A percentile compares a stretch with the other conserved stretches of the same genome.
phyloP scores from a whole-genome alignment of 2,888 invertebrate genomes.

The Eledone cirrhosa region DNA sequence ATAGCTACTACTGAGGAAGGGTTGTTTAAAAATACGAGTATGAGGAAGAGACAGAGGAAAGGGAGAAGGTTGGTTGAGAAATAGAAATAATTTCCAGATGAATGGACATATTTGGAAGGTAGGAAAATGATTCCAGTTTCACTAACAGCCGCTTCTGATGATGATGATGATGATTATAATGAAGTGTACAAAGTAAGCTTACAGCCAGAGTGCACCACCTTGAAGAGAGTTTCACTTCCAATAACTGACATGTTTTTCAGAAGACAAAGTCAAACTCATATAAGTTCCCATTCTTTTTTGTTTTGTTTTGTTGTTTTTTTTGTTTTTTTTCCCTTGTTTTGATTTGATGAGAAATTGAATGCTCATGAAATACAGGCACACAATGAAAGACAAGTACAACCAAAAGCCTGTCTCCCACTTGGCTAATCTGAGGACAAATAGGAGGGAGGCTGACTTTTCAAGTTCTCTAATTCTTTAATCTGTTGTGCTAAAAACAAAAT shows the following conservation, averaged over 20 bases:
- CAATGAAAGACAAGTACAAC: slow-evolving; percentile 17
- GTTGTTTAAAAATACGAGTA: too few relatives aligned
- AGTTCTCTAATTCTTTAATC: slow-evolving; percentile 47
- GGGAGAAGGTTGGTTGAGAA: not conserved
- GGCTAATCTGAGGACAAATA: slow-evolving; percentile 44
- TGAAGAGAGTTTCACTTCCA: slow-evolving; percentile 8
- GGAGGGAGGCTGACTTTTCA: slow-evolving; percentile 47
- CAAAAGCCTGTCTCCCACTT: not conserved
- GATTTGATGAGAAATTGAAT: slow-evolving; percentile 27
- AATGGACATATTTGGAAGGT: not conserved
- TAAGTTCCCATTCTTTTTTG: not conserved
- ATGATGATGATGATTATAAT: not conserved
- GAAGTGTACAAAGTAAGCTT: slow-evolving; percentile 23
- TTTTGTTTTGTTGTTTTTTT: not conserved
- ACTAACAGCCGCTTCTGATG: too few relatives aligned
- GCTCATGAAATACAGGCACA: slow-evolving; percentile 29
- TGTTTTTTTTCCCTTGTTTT: not conserved
- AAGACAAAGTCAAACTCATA: not conserved
- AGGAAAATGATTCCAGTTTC: slow-evolving; percentile 15
- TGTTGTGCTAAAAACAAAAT: slow-evolving; percentile 51
- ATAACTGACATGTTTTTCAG: slow-evolving; percentile 20
- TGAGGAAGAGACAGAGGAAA: too few relatives aligned
- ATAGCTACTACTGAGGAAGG: too few relatives aligned
- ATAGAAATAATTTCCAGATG: not conserved
- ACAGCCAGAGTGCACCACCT: not conserved